A percentile compares a stretch with the other conserved stretches of the same genome.
Evolutionary conservation across 2,113 vertebrate species (phyloP).

Genomic region (Meleagris gallopavo): DNA sequence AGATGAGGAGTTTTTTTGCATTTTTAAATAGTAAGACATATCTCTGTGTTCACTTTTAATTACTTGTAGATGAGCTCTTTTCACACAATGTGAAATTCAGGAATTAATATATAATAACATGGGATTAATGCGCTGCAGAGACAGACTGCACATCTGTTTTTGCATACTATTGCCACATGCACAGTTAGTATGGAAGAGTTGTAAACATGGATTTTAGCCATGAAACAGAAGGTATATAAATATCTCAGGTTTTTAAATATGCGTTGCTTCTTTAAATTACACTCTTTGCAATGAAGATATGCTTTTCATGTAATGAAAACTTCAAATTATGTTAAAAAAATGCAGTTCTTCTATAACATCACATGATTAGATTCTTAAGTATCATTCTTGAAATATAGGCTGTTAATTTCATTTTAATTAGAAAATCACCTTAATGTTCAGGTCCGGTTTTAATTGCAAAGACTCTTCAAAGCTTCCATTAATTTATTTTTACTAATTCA

Average conservation of each 20-base stretch:
- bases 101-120: not conserved
- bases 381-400: not conserved
- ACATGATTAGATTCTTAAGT: not conserved
- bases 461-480: not conserved
- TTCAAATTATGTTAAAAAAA: not conserved
- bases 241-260: not conserved
- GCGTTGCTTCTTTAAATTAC: not conserved
- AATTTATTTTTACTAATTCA: not conserved
- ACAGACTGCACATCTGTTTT: not conserved
- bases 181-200: not conserved
- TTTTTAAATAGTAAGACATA: not conserved
- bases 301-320: not conserved
- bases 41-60: not conserved
- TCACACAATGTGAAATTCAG: not conserved
- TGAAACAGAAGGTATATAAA: not conserved
- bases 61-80: not conserved
- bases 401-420: constrained; percentile 27
- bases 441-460: constrained; percentile 11
- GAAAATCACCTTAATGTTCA: not conserved
- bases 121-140: not conserved
- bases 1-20: not conserved
- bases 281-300: not conserved
- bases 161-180: not conserved
- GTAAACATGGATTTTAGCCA: not conserved
- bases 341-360: not conserved